phyloP scores from a whole-genome alignment of 2,888 invertebrate genomes.

The Formica aserva region DNA sequence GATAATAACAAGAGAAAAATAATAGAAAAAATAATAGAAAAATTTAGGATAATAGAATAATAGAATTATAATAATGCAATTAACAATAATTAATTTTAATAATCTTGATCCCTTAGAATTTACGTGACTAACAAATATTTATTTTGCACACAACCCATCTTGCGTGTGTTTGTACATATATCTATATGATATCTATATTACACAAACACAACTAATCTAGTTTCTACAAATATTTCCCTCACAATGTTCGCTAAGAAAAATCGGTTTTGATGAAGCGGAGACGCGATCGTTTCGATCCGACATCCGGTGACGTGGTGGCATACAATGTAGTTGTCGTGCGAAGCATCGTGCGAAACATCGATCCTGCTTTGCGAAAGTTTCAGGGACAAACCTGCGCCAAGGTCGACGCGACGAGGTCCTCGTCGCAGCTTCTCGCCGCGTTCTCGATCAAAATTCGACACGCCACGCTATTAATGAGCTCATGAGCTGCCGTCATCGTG shows the following conservation, averaged over 20 bases:
- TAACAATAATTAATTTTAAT: neutral
- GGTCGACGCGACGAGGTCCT: constrained; percentile 31
- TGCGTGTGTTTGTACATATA: neutral
- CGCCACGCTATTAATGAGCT: constrained; percentile 29
- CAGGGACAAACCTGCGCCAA: constrained; percentile 48
- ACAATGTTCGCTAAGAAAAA: neutral
- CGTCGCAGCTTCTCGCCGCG: constrained; percentile 46
- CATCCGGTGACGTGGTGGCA: constrained; percentile 15
- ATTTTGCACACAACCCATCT: neutral
- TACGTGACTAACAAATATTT: neutral
- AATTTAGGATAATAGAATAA: neutral
- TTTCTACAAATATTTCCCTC: neutral
- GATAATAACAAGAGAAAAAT: neutral
- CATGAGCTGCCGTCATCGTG: constrained; percentile 14
- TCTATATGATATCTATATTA: neutral
- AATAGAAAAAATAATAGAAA: neutral
- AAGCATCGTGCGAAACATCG: constrained; percentile 42
- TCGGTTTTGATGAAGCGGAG: neutral
- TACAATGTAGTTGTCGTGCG: constrained; percentile 22
- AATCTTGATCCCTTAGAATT: neutral
- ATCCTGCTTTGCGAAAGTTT: constrained; percentile 43
- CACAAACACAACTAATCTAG: constrained; percentile 23
- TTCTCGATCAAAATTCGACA: constrained; percentile 44
- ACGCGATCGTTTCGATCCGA: neutral
- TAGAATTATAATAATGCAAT: neutral